Conservation (phyloP, 2,113 vertebrate genomes). For the Nothocercus julius region DNA sequence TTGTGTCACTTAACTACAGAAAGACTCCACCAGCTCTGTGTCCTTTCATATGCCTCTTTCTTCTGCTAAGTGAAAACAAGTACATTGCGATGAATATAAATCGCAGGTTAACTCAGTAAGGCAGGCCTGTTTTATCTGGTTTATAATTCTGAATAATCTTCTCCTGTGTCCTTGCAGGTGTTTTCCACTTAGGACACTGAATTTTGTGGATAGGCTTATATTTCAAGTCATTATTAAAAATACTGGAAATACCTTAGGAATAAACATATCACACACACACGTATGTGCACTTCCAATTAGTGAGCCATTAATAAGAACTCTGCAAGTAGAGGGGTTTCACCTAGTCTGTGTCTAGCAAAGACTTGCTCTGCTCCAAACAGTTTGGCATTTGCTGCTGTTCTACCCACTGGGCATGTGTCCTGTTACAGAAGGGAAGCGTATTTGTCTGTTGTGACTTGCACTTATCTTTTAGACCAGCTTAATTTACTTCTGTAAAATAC, state of each 20-base stretch:
- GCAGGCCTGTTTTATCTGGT: neutral
- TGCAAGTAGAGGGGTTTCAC: neutral
- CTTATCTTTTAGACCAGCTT: neutral
- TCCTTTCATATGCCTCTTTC: neutral
- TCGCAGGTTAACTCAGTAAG: fast-evolving
- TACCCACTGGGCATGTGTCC: neutral
- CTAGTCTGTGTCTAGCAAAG: neutral
- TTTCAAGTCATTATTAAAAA: neutral
- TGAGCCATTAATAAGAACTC: neutral
- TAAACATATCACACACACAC: fast-evolving
- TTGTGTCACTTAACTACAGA: neutral
- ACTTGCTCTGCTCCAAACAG: neutral
- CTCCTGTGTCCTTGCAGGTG: neutral
- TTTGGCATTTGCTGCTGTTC: neutral
- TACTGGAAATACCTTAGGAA: neutral
- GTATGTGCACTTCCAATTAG: neutral
- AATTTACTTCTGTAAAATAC: neutral
- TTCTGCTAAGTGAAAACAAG: neutral
- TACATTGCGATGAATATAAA: neutral
- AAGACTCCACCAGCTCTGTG: neutral
- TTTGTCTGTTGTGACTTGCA: neutral
- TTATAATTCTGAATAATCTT: neutral
- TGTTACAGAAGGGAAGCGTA: neutral
- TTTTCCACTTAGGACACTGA: neutral
- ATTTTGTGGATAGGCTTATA: neutral